Base-by-base conservation (phyloP, 2,797 vertebrate genomes). In the Loris lydekkerianus region DNA sequence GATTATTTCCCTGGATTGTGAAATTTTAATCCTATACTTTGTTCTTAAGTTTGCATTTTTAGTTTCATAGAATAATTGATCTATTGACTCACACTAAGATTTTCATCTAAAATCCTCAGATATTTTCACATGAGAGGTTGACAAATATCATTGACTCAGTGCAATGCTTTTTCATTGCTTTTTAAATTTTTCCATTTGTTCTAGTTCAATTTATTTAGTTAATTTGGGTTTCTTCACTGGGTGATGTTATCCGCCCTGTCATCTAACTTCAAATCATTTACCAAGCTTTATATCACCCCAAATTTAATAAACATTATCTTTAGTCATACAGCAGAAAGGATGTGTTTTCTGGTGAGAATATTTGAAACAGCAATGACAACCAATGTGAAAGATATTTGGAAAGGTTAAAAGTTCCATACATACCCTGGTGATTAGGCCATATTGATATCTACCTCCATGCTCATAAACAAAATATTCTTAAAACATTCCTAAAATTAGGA, bases 221-320 rank as follows among this genome's bases (percentile, higher is more conserved):
- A 5, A 86, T 56, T 94, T 96, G 13, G 2, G 1, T 70, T 95
- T 78, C 27, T 73, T 63, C 63, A 58, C 17, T 40, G 25, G 46
- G 63, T 56, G 31, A 73, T 92, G 27, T 90, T 63, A 43, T 61
- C 11, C 34, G 67, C 31, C 72, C 40, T 88, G 17, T 56, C 65
- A 86, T 80, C 40, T 65, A 83, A 73, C 15, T 80, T 92, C 3
- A 40, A 31, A 27, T 93, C 27, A 82, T 76, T 84, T 92, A 5
- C 15, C 43, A 73, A 73, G 29, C 5, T 86, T 96, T 81, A 15
- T 11, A 7, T 49, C 67, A 77, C 4, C 34, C 10, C 60, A 70
- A 85, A 93, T 78, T 78, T 60, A 93, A 75, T 69, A 84, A 87
- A 21, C n/a, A 53, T 53, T 85, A 29, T 65, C 63, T 86, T 92